phyloP scores from a whole-genome alignment of 2,888 invertebrate species.

The Ellobium chinense region DNA sequence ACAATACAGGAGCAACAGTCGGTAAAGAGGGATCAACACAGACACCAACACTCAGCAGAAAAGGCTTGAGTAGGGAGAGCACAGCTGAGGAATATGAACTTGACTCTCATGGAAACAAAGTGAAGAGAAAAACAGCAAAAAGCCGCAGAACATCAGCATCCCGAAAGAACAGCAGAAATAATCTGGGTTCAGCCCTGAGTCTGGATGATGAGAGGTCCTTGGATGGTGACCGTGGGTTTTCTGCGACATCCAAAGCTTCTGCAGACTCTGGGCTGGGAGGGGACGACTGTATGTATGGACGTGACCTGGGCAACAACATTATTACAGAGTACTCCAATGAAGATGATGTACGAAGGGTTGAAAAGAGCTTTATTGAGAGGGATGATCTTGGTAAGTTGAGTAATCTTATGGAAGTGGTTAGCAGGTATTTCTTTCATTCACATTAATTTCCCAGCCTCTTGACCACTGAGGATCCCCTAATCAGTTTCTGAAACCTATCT shows the following conservation, averaged over 20 bases:
- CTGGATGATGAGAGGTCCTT: slow-evolving; percentile 55
- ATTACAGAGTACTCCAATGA: slow-evolving; percentile 72
- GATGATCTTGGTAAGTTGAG: slow-evolving; percentile 68
- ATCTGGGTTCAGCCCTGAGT: slow-evolving; percentile 57
- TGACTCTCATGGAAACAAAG: slow-evolving; percentile 55
- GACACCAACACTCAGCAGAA: slow-evolving; percentile 30
- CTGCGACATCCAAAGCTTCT: slow-evolving; percentile 74
- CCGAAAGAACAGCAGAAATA: slow-evolving; percentile 48
- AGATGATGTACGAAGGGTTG: slow-evolving; percentile 60
- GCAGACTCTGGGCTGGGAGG: slow-evolving; percentile 72
- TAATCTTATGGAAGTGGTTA: too few relatives aligned
- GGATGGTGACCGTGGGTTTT: slow-evolving; percentile 65
- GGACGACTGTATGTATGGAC: slow-evolving; percentile 48
- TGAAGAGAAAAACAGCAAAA: slow-evolving; percentile 47
- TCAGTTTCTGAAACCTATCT: too few relatives aligned
- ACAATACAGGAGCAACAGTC: slow-evolving; percentile 53
- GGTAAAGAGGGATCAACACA: slow-evolving; percentile 55
- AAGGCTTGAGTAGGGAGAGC: neutral
- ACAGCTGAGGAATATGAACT: slow-evolving; percentile 52
- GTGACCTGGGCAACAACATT: slow-evolving; percentile 43
- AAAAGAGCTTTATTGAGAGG: slow-evolving; percentile 61
- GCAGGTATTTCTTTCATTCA: too few relatives aligned
- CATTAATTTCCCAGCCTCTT: too few relatives aligned
- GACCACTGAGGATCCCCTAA: too few relatives aligned
- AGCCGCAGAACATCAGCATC: slow-evolving; percentile 49